phyloP scores from a whole-genome alignment of 2,888 invertebrate species.

The Salticus scenicus region DNA sequence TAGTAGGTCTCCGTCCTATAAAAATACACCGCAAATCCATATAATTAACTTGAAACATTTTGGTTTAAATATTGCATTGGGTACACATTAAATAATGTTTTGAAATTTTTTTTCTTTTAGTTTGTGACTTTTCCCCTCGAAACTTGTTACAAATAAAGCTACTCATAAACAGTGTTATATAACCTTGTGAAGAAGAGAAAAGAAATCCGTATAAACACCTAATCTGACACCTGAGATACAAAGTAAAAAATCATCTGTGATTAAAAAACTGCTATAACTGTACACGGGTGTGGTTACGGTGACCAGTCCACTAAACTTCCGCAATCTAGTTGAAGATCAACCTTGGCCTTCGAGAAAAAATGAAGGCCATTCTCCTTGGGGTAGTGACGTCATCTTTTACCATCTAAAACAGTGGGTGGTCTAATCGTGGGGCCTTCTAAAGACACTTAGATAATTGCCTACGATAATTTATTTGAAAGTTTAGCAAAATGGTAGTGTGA shows the following conservation, averaged over 20 bases:
- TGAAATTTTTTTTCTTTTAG: background rate
- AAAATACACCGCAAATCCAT: too few relatives aligned
- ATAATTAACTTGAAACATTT: too few relatives aligned
- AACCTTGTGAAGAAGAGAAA: constrained; percentile 14
- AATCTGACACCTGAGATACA: constrained; percentile 55
- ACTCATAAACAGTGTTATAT: constrained; percentile 4
- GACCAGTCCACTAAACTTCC: constrained; percentile 56
- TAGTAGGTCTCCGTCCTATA: too few relatives aligned
- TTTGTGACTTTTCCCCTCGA: background rate
- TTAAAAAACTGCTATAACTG: constrained; percentile 25
- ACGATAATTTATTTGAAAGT: background rate
- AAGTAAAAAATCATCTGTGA: constrained; percentile 34
- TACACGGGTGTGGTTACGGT: constrained; percentile 31
- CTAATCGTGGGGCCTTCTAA: constrained; percentile 10
- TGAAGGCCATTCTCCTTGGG: constrained; percentile 57
- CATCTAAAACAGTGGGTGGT: constrained; percentile 50
- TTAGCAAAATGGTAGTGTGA: background rate
- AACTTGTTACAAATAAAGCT: background rate
- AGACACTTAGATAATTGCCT: background rate
- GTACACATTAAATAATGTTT: too few relatives aligned
- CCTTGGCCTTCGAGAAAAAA: constrained; percentile 55
- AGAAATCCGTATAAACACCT: constrained; percentile 27
- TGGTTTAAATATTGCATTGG: too few relatives aligned
- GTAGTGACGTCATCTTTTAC: constrained; percentile 40
- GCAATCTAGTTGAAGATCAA: constrained; percentile 47